These are phyloP conservation scores for Verasper variegatus DNA, from an alignment of 2,113 vertebrate genomes.

Conservation along the genomic window DNA sequence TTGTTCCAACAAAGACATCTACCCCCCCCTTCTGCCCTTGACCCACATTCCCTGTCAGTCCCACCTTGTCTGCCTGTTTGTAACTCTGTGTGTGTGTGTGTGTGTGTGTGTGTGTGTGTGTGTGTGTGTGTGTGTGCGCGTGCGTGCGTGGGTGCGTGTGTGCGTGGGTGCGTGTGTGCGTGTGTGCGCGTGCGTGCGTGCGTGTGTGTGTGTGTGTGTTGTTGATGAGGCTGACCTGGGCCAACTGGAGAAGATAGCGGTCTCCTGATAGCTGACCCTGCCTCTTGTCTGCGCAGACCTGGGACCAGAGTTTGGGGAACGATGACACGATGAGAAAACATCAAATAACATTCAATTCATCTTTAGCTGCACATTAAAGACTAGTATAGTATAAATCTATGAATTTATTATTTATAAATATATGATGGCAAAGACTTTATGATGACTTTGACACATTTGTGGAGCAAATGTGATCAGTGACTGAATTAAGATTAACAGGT, in stretches of 20 bases:
- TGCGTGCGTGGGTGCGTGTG: constrained; percentile 11
- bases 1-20: constrained; percentile 48
- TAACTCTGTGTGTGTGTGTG: constrained; percentile 14
- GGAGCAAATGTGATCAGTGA: no score
- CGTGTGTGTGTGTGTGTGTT: constrained; percentile 30
- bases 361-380: neutral
- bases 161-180: constrained; percentile 27
- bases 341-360: neutral
- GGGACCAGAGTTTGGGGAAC: constrained; percentile 12
- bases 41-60: constrained; percentile 42
- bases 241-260: constrained; percentile 70
- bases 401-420: neutral
- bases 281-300: constrained; percentile 81
- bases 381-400: no score
- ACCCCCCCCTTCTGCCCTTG: constrained; percentile 33
- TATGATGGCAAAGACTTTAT: neutral
- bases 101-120: constrained; percentile 13
- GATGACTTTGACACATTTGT: neutral
- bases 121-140: constrained; percentile 27
- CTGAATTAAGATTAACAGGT: no score
- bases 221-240: constrained; percentile 75
- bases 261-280: constrained; percentile 75
- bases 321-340: neutral
- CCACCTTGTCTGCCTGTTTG: constrained; percentile 27
- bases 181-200: constrained; percentile 12